Evolutionary conservation across 1,140 invertebrate species (phyloP).

Genomic region (Neomicropteryx cornuta): DNA sequence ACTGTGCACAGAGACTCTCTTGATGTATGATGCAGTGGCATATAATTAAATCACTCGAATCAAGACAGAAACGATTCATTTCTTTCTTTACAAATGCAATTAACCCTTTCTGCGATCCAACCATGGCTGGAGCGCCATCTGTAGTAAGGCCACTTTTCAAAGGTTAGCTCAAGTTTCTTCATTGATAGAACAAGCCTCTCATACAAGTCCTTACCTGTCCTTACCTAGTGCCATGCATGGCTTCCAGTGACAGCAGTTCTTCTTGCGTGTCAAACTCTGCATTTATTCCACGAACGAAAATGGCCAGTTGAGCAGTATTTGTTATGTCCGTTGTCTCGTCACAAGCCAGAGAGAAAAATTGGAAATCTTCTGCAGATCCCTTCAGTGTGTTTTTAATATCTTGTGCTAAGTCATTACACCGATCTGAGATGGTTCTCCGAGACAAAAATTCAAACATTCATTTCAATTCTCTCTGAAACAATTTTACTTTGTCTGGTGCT

Average conservation of each 20-base stretch:
- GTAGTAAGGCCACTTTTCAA: constrained; percentile 17
- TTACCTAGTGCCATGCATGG: constrained; percentile 17
- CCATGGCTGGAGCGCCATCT: constrained; percentile 23
- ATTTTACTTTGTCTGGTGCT: constrained; percentile 17
- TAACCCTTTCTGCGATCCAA: constrained; percentile 17
- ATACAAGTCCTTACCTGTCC: neutral
- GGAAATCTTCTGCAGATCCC: constrained; percentile 14
- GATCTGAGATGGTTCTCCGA: constrained; percentile 17
- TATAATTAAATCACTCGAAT: constrained; percentile 11
- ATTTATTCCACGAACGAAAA: constrained; percentile 21
- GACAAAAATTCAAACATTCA: no score
- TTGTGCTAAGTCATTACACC: constrained; percentile 18
- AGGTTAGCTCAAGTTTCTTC: constrained; percentile 13
- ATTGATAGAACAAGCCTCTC: constrained; percentile 8
- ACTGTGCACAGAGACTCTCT: constrained; percentile 17
- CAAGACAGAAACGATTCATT: constrained; percentile 8
- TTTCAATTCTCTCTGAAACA: constrained; percentile 15
- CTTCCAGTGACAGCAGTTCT: constrained; percentile 18
- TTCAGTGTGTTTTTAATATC: constrained; percentile 15
- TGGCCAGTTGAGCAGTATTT: constrained; percentile 19
- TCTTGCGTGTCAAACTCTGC: constrained; percentile 19
- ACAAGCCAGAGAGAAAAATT: constrained; percentile 21
- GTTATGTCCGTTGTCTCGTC: constrained; percentile 23
- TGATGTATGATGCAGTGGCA: constrained; percentile 25
- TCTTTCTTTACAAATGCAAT: constrained; percentile 16